Evolutionary conservation across 2,888 invertebrate genomes (phyloP).

Genomic region (Hypercompe scribonia): DNA sequence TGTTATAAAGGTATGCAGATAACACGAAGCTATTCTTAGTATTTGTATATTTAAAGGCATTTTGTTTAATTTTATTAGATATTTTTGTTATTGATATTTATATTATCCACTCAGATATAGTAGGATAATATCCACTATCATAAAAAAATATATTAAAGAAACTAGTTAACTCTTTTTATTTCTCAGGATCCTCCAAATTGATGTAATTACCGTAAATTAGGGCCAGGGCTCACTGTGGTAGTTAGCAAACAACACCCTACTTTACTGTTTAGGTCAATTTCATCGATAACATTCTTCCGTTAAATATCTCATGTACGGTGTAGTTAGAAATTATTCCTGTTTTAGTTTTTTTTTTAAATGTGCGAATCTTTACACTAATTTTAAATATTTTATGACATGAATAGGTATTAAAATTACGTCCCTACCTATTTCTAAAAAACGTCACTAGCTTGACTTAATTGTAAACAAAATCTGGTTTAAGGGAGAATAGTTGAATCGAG

Average conservation of each 20-base stretch:
- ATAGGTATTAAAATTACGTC: not conserved
- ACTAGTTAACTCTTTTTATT: not conserved
- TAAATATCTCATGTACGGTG: not conserved
- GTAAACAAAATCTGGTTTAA: not conserved
- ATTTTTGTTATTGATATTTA: not conserved
- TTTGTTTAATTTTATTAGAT: not conserved
- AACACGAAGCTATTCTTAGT: not conserved
- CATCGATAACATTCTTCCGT: not conserved
- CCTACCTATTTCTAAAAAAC: not conserved
- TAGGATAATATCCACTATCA: too few relatives aligned
- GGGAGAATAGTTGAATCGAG: not conserved
- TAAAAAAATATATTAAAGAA: not conserved
- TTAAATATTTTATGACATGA: not conserved
- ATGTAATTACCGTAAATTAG: not conserved
- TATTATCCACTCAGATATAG: not conserved
- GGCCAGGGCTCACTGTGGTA: not conserved
- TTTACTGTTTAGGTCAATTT: not conserved
- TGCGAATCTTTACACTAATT: not conserved
- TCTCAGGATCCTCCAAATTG: not conserved
- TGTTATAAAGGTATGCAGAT: constrained; percentile 6
- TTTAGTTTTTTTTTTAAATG: too few relatives aligned
- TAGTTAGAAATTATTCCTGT: not conserved
- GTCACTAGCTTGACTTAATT: not conserved
- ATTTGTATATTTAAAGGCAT: not conserved
- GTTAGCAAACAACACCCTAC: not conserved